Conservation (phyloP, 2,113 vertebrate genomes). For the Takifugu flavidus region DNA sequence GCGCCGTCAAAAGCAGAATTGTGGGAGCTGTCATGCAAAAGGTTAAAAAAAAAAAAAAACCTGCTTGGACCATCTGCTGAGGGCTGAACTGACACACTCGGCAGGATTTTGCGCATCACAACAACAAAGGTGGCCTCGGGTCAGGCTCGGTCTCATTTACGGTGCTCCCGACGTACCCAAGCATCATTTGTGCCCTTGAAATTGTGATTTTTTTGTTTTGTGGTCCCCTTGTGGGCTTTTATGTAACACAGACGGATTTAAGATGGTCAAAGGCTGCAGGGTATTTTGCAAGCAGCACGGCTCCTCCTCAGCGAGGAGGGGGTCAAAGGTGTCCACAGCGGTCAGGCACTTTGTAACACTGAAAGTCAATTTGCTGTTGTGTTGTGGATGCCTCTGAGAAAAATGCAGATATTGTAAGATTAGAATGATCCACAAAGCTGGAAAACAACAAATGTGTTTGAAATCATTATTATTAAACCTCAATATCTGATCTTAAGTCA, state of each 20-base stretch:
- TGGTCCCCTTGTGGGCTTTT: neutral
- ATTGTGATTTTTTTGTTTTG: too few species aligned
- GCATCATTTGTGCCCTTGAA: neutral
- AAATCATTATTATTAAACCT: too few species aligned
- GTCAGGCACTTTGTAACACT: conserved; percentile 13
- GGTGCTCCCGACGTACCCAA: neutral
- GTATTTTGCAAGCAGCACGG: conserved; percentile 1
- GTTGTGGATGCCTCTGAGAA: conserved; percentile 5
- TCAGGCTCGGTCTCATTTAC: neutral
- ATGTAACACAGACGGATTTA: conserved; percentile 14
- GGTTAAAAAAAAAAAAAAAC: conserved; percentile 2
- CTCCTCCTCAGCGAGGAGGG: neutral
- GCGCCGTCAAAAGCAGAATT: conserved; percentile 11
- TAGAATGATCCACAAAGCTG: too few species aligned
- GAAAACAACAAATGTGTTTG: too few species aligned
- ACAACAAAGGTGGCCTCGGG: neutral
- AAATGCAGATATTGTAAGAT: too few species aligned
- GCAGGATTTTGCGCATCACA: conserved; percentile 16
- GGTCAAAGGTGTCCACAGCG: conserved; percentile 25
- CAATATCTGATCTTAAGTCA: too few species aligned
- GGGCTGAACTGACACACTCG: conserved; percentile 13
- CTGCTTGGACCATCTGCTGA: conserved; percentile 34
- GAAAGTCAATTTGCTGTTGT: conserved; percentile 19
- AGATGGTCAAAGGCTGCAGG: conserved; percentile 3
- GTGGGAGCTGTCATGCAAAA: conserved; percentile 24